Evolutionary conservation across 2,797 vertebrate species (phyloP), one percentile per base, ranked within the genome.

Genomic region (Hemitrygon akajei): DNA sequence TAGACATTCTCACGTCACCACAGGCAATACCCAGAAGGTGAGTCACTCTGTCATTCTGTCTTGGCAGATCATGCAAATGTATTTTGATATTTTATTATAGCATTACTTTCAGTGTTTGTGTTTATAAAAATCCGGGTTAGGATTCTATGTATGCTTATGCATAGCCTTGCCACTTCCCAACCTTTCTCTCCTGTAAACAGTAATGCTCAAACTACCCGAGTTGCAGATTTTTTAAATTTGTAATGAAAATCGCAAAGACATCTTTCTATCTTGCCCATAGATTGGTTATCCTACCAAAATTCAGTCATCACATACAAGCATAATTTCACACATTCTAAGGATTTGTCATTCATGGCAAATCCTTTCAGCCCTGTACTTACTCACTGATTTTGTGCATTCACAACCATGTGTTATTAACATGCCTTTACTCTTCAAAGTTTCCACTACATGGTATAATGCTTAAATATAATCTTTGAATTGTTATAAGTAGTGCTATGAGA

Each of bases 11-110:
- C 95, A 95, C 97, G 6, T 96, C 97, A 94, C 96, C 96, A 30
- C 97, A 97, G 95, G 97, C 97, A 95, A 98, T 97, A 95, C 96
- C 97, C 69, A 97, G 97, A 94, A 97, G 97, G 98, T 99, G 97
- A 95, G 95, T 93, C 63, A 56, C 34, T 18, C 76, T 40, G 63
- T 63, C 71, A 56, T 34, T 18, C 93, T 40, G 63, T 63, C 71
- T 93, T 56, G n/a, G 60, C n/a, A 69, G 34, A 60, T 60, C 30
- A 22, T 20, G 60, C 20, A 60, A 34, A 37, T 7, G 34, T 89
- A 58, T 30, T 27, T 75, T 75, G 71, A 0, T 75, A 75, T 75
- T 75, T 75, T 75, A 20, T 73, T 73, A 4, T 22, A 27, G 71
- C 71, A 75, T 75, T 27, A 75, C 20, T 75, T 22, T 58, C 27